These are phyloP conservation scores for Brenthis daphne DNA, from an alignment of 2,888 invertebrate species.

Conservation along the genomic window DNA sequence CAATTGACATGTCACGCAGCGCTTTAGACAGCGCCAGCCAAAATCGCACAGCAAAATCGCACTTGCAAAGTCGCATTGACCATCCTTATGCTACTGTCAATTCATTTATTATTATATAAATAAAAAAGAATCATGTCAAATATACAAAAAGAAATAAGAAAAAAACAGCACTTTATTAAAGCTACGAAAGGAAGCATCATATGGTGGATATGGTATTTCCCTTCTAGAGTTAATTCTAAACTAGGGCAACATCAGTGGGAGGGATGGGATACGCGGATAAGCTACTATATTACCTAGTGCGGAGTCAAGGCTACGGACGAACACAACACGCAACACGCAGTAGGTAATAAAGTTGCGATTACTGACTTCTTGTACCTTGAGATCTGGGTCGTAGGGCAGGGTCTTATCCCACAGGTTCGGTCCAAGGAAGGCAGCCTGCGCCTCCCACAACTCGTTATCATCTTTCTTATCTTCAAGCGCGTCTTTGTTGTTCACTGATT, in stretches of 20 bases:
- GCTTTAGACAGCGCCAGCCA: constrained; percentile 40
- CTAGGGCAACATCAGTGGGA: constrained; percentile 25
- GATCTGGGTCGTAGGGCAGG: constrained; percentile 94
- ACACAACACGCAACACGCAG: constrained; percentile 69
- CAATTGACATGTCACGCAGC: constrained; percentile 45
- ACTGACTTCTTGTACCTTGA: constrained; percentile 93
- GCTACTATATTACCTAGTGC: constrained; percentile 73
- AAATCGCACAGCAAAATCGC: constrained; percentile 28
- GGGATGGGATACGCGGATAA: constrained; percentile 33
- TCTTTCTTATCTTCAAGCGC: constrained; percentile 88
- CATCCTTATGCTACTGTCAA: constrained; percentile 29
- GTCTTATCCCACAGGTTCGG: constrained; percentile 98
- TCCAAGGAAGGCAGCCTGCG: constrained; percentile 97
- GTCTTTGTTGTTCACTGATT: constrained; percentile 84
- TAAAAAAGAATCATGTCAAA: neutral
- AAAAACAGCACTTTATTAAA: constrained; percentile 12
- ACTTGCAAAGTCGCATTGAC: constrained; percentile 26
- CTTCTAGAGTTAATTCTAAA: constrained; percentile 4
- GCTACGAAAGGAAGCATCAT: constrained; percentile 12
- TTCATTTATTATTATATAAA: neutral
- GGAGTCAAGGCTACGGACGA: constrained; percentile 53
- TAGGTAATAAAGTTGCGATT: constrained; percentile 73
- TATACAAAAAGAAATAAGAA: neutral
- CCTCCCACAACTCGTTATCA: constrained; percentile 94
- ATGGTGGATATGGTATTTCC: neutral